phyloP scores from a whole-genome alignment of 2,113 vertebrate species.

The Turdus rufiventris region DNA sequence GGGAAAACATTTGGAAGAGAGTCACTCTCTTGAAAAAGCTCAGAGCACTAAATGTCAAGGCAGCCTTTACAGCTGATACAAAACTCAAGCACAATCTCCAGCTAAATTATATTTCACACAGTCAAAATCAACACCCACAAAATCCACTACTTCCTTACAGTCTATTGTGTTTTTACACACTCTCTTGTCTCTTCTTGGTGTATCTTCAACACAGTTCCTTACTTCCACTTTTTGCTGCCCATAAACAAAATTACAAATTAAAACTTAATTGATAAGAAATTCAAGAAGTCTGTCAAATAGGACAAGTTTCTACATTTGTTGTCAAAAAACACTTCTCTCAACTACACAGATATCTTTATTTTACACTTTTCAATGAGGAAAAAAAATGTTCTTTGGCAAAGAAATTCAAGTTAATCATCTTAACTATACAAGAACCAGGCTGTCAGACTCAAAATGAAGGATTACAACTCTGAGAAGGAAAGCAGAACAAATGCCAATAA shows the following conservation, averaged over 20 bases:
- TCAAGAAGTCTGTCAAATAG: neutral
- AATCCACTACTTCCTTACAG: neutral
- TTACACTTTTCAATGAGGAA: neutral
- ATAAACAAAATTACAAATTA: neutral
- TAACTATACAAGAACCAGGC: neutral
- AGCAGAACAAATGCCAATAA: neutral
- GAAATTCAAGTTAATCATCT: neutral
- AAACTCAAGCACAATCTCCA: neutral
- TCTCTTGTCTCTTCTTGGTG: fast-evolving
- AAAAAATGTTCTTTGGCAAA: neutral
- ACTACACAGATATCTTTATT: neutral
- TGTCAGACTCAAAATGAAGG: neutral
- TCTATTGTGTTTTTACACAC: neutral
- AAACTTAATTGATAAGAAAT: neutral
- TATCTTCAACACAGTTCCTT: neutral
- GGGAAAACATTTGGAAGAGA: neutral
- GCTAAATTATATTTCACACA: neutral
- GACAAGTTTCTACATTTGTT: neutral
- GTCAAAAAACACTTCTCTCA: neutral
- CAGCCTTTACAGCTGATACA: neutral
- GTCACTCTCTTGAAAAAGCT: neutral
- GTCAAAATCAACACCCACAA: neutral
- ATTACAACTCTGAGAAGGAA: neutral
- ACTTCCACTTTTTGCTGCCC: neutral
- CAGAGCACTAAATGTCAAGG: neutral